Evolutionary conservation across 1,140 invertebrate species (phyloP), one percentile per base, ranked within the genome.

Genomic region (Leptopilina boulardi): DNA sequence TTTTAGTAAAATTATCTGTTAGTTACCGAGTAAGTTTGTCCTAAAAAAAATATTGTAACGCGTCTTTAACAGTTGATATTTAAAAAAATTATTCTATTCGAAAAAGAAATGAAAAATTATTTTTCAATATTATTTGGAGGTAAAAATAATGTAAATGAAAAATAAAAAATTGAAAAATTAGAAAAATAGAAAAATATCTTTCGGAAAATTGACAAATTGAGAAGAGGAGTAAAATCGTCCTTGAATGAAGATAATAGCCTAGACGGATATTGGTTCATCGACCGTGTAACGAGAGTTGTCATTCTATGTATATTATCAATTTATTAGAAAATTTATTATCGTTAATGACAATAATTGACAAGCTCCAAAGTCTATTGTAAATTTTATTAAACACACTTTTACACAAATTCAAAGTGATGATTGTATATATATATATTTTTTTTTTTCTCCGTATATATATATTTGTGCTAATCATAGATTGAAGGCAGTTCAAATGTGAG

Each of bases 211-310:
- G n/a, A n/a, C n/a, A n/a, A n/a, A n/a, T n/a, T n/a, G n/a, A n/a
- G n/a, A n/a, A n/a, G 42, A 9, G n/a, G 19, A 23, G 47, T 9
- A 77, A 71, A 38, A 73, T 56, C 2, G 18, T 19, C 30, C 18
- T 30, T 70, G 59, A 21, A 34, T 18, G 23, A 42, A 54, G 13
- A 34, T 18, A 47, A 44, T 47, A 47, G 15, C 59, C 26, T 66
- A 66, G 26, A 66, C 13, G n/a, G 9, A n/a, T n/a, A n/a, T n/a
- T 13, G 26, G 59, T 66, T 34, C 59, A 66, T 66, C 23, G 59
- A 34, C 56, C 56, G 56, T 59, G 56, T 26, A 23, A 59, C 23
- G 56, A 59, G 56, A 59, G 19, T 59, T 59, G 56, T 59, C 59
- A 66, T 30, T 23, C 11, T 54, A 54, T 30, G 59, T 26, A n/a